Conservation (phyloP, 2,888 invertebrate species). For the Fabriciana adippe region DNA sequence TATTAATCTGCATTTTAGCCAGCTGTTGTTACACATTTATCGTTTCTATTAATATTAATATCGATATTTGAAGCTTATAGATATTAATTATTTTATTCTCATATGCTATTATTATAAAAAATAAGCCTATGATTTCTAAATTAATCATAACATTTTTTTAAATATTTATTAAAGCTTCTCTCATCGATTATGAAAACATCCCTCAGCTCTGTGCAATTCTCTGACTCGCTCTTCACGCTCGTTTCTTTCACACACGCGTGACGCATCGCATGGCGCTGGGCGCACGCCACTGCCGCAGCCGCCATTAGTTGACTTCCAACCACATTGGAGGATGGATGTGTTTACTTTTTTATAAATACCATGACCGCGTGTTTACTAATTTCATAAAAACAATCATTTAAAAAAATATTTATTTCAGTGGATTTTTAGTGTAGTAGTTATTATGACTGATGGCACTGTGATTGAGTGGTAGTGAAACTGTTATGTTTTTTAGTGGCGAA, state of each 20-base stretch:
- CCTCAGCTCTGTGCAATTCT: conserved; percentile 46
- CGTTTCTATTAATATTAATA: no score
- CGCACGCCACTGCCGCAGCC: conserved; percentile 29
- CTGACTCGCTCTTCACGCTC: conserved; percentile 52
- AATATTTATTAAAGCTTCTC: neutral
- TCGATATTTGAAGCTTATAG: no score
- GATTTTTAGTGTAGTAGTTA: conserved; percentile 45
- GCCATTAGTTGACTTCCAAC: conserved; percentile 34
- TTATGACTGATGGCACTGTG: conserved; percentile 50
- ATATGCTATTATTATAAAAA: neutral
- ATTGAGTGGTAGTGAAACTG: conserved; percentile 59
- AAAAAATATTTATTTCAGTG: conserved; percentile 29
- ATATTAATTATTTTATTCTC: neutral
- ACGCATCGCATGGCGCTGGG: conserved; percentile 38
- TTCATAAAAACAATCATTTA: conserved; percentile 22
- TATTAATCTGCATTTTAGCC: no score
- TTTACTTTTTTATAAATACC: conserved; percentile 40
- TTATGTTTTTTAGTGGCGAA: conserved; percentile 56
- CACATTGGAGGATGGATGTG: conserved; percentile 22
- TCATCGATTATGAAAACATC: conserved; percentile 30
- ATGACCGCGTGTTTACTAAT: conserved; percentile 57
- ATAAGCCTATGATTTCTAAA: no score
- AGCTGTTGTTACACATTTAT: no score
- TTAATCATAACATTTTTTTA: neutral
- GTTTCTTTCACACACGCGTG: conserved; percentile 49